Evolutionary conservation across 2,113 vertebrate genomes (phyloP), one percentile per base, ranked within the genome.

Genomic region (Clarias batrachus): DNA sequence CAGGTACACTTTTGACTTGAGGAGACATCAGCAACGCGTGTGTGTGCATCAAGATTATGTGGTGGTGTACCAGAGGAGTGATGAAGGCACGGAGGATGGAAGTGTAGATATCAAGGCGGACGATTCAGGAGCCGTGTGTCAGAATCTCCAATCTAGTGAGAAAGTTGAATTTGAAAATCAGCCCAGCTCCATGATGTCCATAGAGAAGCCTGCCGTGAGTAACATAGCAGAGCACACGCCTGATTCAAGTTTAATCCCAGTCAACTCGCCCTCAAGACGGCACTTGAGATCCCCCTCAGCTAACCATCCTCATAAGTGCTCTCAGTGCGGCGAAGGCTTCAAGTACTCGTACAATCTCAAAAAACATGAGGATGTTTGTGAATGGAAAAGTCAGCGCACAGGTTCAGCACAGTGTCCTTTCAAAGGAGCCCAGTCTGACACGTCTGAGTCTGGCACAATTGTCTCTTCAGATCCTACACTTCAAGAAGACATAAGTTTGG

Each of bases 291-390:
- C 84, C 48, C 78, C 87, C 19, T 86, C 86, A 48, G 63, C 77
- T 27, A 80, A 74, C 71, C 63, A 83, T 27, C 84, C 84, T 62
- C 86, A 93, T 66, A 89, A 90, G n/a, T 95, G 93, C 68, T 86
- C 87, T 41, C 93, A 93, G 14, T 94, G 94, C 25, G 86, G 88
- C 27, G 91, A 92, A 82, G 89, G 91, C 19, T 95, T 94, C 79
- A 83, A 84, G 73, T 87, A 89, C 33, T 88, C 85, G 1, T 88
- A 85, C 48, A 87, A 87, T 37, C 87, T 91, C 33, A 88, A 84
- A 37, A 85, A 86, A 21, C 93, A 94, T 21, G 90, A 90, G 17
- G 83, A 91, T 9, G 90, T 90, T 12, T 93, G 93, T 80, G 92
- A 90, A 0, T 90, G 93, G 0, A 91, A 93, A 63, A 90, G 90